phyloP scores from a whole-genome alignment of 2,888 invertebrate genomes.

The Lasioglossum malachurum region DNA sequence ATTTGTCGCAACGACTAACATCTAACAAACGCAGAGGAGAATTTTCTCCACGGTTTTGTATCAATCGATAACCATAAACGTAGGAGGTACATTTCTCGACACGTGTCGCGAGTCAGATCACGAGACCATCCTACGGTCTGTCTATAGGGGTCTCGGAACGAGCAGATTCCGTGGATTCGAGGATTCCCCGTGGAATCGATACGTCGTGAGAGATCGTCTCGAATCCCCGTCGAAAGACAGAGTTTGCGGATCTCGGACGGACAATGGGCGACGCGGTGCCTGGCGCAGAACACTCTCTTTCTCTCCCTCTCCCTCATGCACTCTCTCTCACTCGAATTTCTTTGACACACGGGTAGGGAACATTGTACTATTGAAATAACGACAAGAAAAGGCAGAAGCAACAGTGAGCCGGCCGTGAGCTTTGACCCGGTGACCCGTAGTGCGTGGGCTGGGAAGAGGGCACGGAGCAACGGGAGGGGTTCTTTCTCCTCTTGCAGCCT shows the following conservation, averaged over 20 bases:
- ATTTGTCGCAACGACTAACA: not conserved
- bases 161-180: not conserved
- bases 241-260: not conserved
- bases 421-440: slow-evolving; percentile 84
- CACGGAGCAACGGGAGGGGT: slow-evolving; percentile 51
- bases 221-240: not conserved
- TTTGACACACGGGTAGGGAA: not conserved
- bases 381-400: slow-evolving; percentile 71
- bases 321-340: not conserved
- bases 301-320: not conserved
- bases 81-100: not conserved
- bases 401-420: slow-evolving; percentile 83
- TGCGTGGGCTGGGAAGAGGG: slow-evolving; percentile 71
- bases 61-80: not conserved
- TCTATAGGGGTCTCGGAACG: not conserved
- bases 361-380: slow-evolving; percentile 41
- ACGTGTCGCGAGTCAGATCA: not conserved
- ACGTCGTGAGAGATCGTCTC: not conserved
- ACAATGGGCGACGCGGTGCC: not conserved
- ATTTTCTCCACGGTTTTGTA: not conserved
- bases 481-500: slow-evolving; percentile 76
- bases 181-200: slow-evolving; percentile 5
- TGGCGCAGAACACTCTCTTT: not conserved
- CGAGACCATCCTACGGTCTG: not conserved
- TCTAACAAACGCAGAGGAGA: not conserved